Conservation (phyloP, 2,888 invertebrate species). For the Heliconius charithonia region DNA sequence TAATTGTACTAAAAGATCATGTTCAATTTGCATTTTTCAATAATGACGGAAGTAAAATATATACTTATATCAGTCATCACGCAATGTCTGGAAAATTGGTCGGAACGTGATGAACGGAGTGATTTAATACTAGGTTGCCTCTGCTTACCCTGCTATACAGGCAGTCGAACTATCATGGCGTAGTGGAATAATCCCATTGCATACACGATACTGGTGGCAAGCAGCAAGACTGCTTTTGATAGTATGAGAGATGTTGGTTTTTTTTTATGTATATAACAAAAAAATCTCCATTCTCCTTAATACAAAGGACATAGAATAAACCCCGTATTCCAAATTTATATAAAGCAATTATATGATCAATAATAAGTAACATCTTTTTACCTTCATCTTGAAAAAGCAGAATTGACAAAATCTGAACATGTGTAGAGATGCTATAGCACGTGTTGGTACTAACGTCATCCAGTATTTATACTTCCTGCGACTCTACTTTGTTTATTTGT, state of each 20-base stretch:
- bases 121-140: background rate
- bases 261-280: too few species aligned
- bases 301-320: background rate
- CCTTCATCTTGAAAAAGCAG: background rate
- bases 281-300: too few species aligned
- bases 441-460: slow-evolving; percentile 32
- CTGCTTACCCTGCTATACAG: too few species aligned
- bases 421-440: slow-evolving; percentile 7
- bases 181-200: too few species aligned
- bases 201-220: too few species aligned
- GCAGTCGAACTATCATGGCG: too few species aligned
- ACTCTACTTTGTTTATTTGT: slow-evolving; percentile 33
- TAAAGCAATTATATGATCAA: background rate
- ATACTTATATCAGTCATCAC: background rate
- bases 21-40: background rate
- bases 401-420: background rate
- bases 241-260: too few species aligned
- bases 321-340: background rate
- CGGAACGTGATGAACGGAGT: background rate
- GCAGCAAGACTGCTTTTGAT: too few species aligned
- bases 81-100: background rate
- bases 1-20: background rate
- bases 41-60: background rate
- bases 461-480: slow-evolving; percentile 36
- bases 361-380: background rate